Evolutionary conservation across 2,113 vertebrate species (phyloP).

Genomic region (Baryphthengus martii): DNA sequence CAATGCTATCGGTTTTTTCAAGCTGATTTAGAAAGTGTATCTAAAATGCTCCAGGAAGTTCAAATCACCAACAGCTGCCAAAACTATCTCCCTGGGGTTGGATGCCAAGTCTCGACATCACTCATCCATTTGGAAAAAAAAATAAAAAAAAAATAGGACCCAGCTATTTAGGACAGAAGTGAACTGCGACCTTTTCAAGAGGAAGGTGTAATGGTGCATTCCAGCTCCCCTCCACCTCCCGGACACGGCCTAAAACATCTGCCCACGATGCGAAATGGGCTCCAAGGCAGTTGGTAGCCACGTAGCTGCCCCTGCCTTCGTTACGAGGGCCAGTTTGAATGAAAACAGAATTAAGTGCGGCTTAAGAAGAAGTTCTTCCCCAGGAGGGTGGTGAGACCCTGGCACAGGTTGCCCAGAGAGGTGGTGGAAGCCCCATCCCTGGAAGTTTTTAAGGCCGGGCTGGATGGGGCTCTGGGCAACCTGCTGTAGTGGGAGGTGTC

Average conservation of each 20-base stretch:
- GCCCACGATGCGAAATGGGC: accelerated
- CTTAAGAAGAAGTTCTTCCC: no score
- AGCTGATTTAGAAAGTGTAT: neutral
- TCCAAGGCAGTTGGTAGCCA: accelerated
- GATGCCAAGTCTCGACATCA: constrained; percentile 2
- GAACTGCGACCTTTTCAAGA: constrained; percentile 9
- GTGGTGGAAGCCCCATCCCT: no score
- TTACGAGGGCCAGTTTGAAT: neutral
- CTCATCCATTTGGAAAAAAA: constrained; percentile 6
- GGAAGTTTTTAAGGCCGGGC: no score
- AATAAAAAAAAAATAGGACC: neutral
- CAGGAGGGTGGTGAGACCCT: no score
- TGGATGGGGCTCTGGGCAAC: no score
- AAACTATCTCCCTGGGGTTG: neutral
- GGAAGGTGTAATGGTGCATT: neutral
- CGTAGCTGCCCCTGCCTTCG: neutral
- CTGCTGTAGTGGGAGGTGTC: no score
- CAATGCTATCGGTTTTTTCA: neutral
- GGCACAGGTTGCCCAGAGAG: no score
- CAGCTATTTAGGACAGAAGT: constrained; percentile 30
- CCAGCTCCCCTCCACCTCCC: neutral
- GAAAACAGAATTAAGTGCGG: neutral
- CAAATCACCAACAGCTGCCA: constrained; percentile 28
- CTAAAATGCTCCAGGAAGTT: neutral
- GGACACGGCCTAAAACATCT: neutral